Conservation (phyloP, 2,888 invertebrate species). For the Agrochola macilenta region DNA sequence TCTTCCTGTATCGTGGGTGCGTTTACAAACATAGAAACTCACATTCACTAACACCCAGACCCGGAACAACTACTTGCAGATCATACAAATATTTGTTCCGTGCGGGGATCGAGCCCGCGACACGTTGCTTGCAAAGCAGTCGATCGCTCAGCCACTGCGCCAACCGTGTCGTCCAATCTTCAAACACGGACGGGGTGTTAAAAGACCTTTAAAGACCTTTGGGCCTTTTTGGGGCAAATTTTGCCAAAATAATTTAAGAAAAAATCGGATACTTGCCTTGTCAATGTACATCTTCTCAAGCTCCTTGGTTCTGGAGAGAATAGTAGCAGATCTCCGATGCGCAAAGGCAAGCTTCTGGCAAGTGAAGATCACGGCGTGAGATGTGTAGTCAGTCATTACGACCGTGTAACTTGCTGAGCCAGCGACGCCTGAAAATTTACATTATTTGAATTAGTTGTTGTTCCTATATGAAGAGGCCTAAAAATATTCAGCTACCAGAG, state of each 20-base stretch:
- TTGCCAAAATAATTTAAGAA: background rate
- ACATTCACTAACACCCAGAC: too few species aligned
- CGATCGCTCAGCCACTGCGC: too few species aligned
- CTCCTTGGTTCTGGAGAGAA: slow-evolving; percentile 94
- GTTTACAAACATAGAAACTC: too few species aligned
- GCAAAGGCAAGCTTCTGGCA: slow-evolving; percentile 94
- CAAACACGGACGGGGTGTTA: too few species aligned
- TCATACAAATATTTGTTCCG: too few species aligned
- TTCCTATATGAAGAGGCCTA: background rate
- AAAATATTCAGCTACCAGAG: background rate
- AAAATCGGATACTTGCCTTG: slow-evolving; percentile 86
- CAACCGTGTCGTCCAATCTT: too few species aligned
- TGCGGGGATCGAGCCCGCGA: too few species aligned
- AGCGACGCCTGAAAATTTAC: slow-evolving; percentile 90
- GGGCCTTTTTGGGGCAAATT: background rate
- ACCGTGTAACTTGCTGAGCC: slow-evolving; percentile 94
- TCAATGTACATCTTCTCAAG: slow-evolving; percentile 93
- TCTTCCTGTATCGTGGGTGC: too few species aligned
- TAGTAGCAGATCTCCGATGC: slow-evolving; percentile 94
- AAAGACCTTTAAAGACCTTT: too few species aligned
- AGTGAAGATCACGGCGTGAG: slow-evolving; percentile 94
- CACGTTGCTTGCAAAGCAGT: too few species aligned
- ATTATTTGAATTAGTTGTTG: background rate
- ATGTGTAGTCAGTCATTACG: slow-evolving; percentile 93
- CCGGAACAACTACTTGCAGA: too few species aligned